Base-by-base conservation (phyloP, 1,140 invertebrate species). In the Zaprionus capensis region DNA sequence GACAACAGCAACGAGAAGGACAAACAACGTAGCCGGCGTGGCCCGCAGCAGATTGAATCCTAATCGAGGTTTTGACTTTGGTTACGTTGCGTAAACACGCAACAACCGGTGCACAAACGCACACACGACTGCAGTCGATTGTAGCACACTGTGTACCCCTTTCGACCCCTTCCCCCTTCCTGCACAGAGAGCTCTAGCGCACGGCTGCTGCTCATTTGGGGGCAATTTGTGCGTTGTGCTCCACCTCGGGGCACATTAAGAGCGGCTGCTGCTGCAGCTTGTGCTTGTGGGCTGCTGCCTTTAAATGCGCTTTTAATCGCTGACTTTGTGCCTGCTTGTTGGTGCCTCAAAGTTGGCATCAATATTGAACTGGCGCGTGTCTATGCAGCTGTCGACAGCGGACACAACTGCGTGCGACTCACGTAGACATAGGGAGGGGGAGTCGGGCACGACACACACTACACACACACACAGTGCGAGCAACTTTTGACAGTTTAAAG, bases 41-140 rank as follows among this genome's bases (percentile, higher is more conserved):
- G 64, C 78, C 78, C 76, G 81, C 84, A 88, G 84, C 85, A 88
- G 85, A 88, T 88, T 88, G 85, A 88, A 90, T 88, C 85, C 85
- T 88, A 88, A 88, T 88, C 85, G 85, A 90, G 85, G 85, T 90
- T 87, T 88, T 88, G 85, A 88, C 85, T 88, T 88, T 85, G 85
- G 85, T 88, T 90, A 88, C 85, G 85, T 88, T 88, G 85, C 85
- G 85, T 88, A 88, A 90, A 85, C 85, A 91, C 83, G 90, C 81
- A 91, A 91, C 77, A 86, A 85, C 72, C 74, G 76, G 70, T 68
- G 74, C 58, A 71, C 63, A 76, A 38, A 14, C 55, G 24, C 41
- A 61, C 61, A 51, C 26, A 44, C 20, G n/a, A 57, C 31, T 79
- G 75, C 84, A 88, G 75, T 84, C 81, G 81, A 90, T 90, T 84